Evolutionary conservation across 2,888 invertebrate species (phyloP), one percentile per base, ranked within the genome.

Genomic region (Lordiphosa fenestrarum): DNA sequence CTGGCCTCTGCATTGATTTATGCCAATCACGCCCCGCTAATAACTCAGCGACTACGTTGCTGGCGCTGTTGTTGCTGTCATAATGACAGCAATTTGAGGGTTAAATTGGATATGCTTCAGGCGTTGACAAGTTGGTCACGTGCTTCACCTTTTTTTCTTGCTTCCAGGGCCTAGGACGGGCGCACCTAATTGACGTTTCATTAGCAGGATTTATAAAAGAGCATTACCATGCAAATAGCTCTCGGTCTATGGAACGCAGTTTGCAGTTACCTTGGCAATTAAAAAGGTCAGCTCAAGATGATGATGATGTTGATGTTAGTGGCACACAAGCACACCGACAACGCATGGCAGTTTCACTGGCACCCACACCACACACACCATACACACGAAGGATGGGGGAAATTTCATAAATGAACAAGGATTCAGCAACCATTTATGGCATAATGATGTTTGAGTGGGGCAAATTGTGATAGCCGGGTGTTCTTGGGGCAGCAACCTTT

Each of bases 1-100:
- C n/a, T 19, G 19, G 12, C 13, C 40, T 37, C 30, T 55, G 69
- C 74, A 83, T 81, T 84, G 86, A 86, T 86, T 84, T 85, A 84
- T 84, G 84, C 84, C 84, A 86, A 84, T 86, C 84, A 84, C 86
- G 84, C 66, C 75, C 71, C 57, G 69, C 81, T 81, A 81, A 84
- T 86, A 86, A 86, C 85, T 86, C 85, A 85, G 63, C 64, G 63
- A 66, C 41, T 50, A 49, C 64, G 40, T 21, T 42, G 35, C n/a
- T 25, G 37, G 25, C 40, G 40, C n/a, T 63, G 52, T 46, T 54
- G 53, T 62, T 68, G 72, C 68, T 62, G 74, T 73, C 81, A 85
- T 86, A 80, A 84, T 84, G 86, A 71, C 81, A 76, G 65, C 80
- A 83, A 84, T 84, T 85, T 84, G 71, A 76, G 84, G 85, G 86